These are phyloP conservation scores for Idris sp. DNA, from an alignment of 1,140 invertebrate species.

Conservation along the genomic window DNA sequence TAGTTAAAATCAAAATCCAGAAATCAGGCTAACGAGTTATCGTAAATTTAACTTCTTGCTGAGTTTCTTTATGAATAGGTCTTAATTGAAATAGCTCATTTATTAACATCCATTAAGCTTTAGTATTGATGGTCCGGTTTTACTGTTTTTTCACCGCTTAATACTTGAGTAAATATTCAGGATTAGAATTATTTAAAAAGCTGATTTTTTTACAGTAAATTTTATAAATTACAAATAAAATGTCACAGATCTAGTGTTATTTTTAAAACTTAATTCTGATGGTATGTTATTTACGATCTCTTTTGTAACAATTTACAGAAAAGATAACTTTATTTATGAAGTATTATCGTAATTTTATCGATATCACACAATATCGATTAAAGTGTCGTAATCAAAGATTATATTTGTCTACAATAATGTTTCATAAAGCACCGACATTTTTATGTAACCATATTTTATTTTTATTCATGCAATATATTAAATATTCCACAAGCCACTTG, in stretches of 20 bases:
- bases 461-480: neutral
- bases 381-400: conserved; percentile 11
- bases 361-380: conserved; percentile 24
- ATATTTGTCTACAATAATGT: neutral
- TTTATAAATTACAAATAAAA: too few species aligned
- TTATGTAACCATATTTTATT: conserved; percentile 2
- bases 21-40: conserved; percentile 24
- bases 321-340: conserved; percentile 17
- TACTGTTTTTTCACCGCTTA: conserved; percentile 8
- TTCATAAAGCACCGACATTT: neutral
- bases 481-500: too few species aligned
- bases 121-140: conserved; percentile 26
- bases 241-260: too few species aligned
- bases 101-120: conserved; percentile 29
- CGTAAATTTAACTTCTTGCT: conserved; percentile 30
- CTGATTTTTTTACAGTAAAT: too few species aligned
- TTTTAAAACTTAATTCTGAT: neutral
- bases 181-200: too few species aligned
- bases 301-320: conserved; percentile 13
- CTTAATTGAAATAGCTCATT: conserved; percentile 13
- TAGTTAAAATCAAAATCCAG: conserved; percentile 3
- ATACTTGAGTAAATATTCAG: conserved; percentile 5
- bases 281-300: neutral
- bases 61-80: conserved; percentile 1
- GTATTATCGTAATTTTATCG: conserved; percentile 22